Evolutionary conservation across 2,113 vertebrate genomes (phyloP), one percentile per base, ranked within the genome.

Genomic region (Laterallus jamaicensis): DNA sequence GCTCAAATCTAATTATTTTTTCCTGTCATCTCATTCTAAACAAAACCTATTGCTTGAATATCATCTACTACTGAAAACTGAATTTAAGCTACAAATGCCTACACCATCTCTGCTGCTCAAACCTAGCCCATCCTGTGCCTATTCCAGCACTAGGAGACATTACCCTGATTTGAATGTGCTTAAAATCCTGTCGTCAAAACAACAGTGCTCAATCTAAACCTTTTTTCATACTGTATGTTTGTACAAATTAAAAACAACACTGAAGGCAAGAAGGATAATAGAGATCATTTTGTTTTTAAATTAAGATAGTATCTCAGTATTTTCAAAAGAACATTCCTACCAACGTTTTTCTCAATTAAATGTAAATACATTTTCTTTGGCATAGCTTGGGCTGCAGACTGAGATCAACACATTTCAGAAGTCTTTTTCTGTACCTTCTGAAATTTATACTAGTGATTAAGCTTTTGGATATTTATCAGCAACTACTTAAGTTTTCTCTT

Each of bases 381-480:
- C 73, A 58, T 49, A 37, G 58, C 28, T 62, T 62, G 39, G 49
- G 44, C 64, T 66, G 8, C 40, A 80, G 68, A 16, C 79, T 67
- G 47, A 91, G 88, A 96, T 90, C 90, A 94, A 94, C 81, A 58
- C 13, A n/a, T 60, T 95, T 59, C 88, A 83, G 73, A 85, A 37
- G 32, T 73, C 55, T 93, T 90, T 92, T 83, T 49, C 39, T 84
- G 9, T 82, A 31, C 73, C 80, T 92, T 85, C 69, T 52, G 84
- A 84, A 94, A 90, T 68, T 66, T 88, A 86, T 87, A 79, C 76
- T 63, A 59, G 35, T 40, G 52, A 96, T 94, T 87, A 91, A 93
- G 59, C 32, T 88, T 84, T 80, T 95, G 77, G 92, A 82, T 97
- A 86, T 94, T 96, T 93, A 89, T 82, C 86, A 96, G 64, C 77